phyloP scores from a whole-genome alignment of 2,113 vertebrate species.

The Ochotona princeps region DNA sequence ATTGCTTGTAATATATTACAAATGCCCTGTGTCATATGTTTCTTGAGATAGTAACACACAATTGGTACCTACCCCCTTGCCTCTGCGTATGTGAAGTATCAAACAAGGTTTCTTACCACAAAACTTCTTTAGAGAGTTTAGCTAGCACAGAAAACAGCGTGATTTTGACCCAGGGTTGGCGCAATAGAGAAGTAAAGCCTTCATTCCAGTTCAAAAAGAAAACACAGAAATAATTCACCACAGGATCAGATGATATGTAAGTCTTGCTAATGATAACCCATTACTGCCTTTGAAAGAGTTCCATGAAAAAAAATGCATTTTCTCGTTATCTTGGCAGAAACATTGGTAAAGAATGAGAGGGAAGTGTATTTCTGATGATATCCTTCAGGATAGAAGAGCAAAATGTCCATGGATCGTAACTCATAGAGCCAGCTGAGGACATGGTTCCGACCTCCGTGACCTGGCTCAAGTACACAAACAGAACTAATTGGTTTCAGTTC shows the following conservation, averaged over 20 bases:
- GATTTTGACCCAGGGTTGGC: not conserved
- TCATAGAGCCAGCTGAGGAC: not conserved
- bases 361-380: not conserved
- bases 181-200: not conserved
- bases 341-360: not conserved
- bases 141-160: not conserved
- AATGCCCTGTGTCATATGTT: not conserved
- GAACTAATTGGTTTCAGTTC: not conserved
- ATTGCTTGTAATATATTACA: not conserved
- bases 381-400: not conserved
- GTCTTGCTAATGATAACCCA: not conserved
- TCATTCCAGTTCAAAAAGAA: not conserved
- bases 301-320: not conserved
- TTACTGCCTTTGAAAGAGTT: not conserved
- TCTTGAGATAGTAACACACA: not conserved
- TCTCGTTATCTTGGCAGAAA: not conserved
- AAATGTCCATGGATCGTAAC: not conserved
- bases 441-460: not conserved
- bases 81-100: not conserved
- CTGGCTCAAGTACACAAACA: not conserved
- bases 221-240: not conserved
- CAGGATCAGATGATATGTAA: not conserved
- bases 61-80: not conserved
- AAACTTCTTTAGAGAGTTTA: not conserved
- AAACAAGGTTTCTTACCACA: not conserved